Percentiles rank a stretch among this genome's conserved stretches.
phyloP scores from a whole-genome alignment of 1,140 invertebrate genomes.

The Caerostris darwini region DNA sequence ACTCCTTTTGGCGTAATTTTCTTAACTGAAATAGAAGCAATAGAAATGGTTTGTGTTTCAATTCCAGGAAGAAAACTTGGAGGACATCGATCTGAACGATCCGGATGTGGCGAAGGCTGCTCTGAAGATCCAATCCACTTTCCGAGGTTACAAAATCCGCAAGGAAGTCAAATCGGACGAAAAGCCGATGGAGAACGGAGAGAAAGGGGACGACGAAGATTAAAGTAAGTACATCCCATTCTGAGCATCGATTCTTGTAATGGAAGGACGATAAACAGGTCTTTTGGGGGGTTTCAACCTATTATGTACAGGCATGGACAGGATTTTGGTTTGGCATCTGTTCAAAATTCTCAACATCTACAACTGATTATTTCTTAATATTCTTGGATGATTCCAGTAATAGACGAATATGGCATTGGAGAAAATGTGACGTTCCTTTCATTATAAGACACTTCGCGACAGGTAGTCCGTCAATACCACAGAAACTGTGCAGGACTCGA shows the following conservation, averaged over 20 bases:
- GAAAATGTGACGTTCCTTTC: no score
- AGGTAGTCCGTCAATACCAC: no score
- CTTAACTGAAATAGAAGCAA: no score
- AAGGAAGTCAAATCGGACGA: constrained; percentile 90
- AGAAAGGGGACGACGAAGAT: constrained; percentile 35
- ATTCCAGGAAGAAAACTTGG: neutral
- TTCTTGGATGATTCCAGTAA: neutral
- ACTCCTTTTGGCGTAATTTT: no score
- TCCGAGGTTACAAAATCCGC: constrained; percentile 93
- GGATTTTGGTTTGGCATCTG: neutral
- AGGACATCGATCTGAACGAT: constrained; percentile 83
- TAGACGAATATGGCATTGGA: neutral
- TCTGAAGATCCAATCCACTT: constrained; percentile 95
- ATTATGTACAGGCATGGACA: neutral
- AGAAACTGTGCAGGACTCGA: no score
- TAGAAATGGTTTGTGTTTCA: no score
- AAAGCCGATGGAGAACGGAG: constrained; percentile 1
- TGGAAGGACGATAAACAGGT: neutral
- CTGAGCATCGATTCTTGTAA: neutral
- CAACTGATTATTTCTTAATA: no score
- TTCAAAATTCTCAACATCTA: neutral
- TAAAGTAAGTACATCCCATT: constrained; percentile 1
- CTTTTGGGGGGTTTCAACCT: no score
- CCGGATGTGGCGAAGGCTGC: constrained; percentile 92
- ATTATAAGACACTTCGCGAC: no score